Conservation (phyloP, 2,113 vertebrate species). For the Eretmochelys imbricata region DNA sequence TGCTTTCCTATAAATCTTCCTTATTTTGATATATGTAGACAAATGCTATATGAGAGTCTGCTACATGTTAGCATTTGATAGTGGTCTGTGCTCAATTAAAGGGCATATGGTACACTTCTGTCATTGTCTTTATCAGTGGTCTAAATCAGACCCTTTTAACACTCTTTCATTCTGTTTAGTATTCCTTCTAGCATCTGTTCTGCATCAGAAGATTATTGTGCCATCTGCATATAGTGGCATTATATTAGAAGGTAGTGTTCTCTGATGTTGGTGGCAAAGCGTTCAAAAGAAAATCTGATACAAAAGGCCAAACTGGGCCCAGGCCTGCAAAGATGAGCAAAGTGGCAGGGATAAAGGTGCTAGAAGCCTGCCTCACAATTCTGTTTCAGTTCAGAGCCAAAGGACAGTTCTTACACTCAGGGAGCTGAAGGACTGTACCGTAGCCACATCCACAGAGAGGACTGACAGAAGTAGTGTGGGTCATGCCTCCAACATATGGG, state of each 20-base stretch:
- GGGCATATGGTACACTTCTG: neutral
- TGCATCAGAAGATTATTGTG: neutral
- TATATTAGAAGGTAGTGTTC: neutral
- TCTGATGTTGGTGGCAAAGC: neutral
- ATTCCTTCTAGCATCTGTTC: neutral
- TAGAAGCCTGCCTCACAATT: neutral
- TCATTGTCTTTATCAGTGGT: neutral
- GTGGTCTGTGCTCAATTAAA: neutral
- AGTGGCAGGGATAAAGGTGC: neutral
- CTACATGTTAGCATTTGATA: neutral
- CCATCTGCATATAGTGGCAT: neutral
- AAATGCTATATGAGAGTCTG: neutral
- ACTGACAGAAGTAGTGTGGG: neutral
- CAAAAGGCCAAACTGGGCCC: neutral
- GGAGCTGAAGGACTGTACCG: neutral
- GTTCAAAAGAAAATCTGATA: neutral
- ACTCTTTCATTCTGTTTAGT: neutral
- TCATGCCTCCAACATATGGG: neutral
- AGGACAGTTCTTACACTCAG: neutral
- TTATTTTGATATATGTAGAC: neutral
- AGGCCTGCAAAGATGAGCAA: neutral
- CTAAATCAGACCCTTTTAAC: neutral
- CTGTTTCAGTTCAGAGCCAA: neutral
- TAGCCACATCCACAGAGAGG: too few species aligned
- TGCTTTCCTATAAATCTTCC: neutral